These are phyloP conservation scores for Aselliscus stoliczkanus DNA, from an alignment of 2,797 vertebrate species.

Conservation along the genomic window DNA sequence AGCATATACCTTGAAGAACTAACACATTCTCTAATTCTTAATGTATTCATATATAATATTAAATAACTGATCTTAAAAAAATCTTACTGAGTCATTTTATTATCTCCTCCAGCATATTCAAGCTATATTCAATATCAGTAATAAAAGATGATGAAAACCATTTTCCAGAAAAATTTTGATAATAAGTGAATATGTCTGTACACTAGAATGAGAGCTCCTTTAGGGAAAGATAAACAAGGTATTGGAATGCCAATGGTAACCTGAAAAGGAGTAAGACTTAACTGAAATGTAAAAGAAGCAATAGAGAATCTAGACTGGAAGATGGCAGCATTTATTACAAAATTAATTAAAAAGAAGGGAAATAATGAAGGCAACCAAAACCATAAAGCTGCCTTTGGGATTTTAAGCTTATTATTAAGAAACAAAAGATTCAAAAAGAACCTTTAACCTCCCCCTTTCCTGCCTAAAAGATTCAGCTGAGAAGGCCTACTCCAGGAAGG, in stretches of 20 bases:
- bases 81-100: background rate
- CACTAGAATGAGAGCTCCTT: background rate
- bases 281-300: background rate
- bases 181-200: background rate
- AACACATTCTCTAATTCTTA: background rate
- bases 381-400: background rate
- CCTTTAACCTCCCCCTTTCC: background rate
- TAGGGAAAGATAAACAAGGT: background rate
- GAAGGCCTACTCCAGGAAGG: background rate
- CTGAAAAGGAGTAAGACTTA: background rate
- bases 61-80: background rate
- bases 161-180: background rate
- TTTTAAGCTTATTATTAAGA: background rate
- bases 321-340: background rate
- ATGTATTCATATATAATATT: background rate
- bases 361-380: background rate
- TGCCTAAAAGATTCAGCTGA: no score
- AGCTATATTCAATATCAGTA: background rate
- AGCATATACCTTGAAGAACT: background rate
- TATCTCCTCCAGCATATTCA: background rate
- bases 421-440: background rate
- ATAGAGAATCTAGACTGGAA: background rate
- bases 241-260: background rate
- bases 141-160: background rate
- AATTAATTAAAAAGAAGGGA: background rate